Evolutionary conservation across 2,888 invertebrate genomes (phyloP).

Genomic region (Drosophila melanosoma): DNA sequence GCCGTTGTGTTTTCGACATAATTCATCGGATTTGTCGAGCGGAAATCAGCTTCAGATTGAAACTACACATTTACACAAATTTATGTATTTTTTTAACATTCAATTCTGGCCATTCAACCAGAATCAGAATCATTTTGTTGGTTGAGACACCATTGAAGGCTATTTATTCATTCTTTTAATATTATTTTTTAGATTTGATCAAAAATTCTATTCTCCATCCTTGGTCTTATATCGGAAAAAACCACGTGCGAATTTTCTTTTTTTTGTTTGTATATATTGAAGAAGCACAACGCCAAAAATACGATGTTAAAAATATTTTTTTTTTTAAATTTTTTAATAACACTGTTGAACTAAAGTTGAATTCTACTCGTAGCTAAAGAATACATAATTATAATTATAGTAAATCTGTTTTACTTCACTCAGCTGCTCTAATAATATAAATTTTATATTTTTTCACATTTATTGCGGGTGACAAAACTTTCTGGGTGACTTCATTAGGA

Average conservation of each 20-base stretch:
- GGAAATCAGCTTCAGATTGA: slow-evolving; percentile 63
- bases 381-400: background rate
- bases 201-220: background rate
- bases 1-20: slow-evolving; percentile 51
- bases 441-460: background rate
- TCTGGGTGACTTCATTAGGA: slow-evolving; percentile 52
- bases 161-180: background rate
- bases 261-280: background rate
- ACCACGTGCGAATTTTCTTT: background rate
- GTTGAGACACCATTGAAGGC: slow-evolving; percentile 7
- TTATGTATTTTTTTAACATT: slow-evolving; percentile 1
- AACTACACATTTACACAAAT: background rate
- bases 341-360: too few species aligned
- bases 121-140: background rate
- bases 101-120: slow-evolving; percentile 20
- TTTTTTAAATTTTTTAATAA: background rate
- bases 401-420: too few species aligned
- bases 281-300: background rate
- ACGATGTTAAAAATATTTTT: background rate
- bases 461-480: slow-evolving; percentile 34
- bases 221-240: background rate
- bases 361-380: background rate
- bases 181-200: background rate
- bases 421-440: too few species aligned
- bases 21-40: slow-evolving; percentile 66